Base-by-base conservation (phyloP, 1,140 invertebrate genomes). In the Pararge aegeria region DNA sequence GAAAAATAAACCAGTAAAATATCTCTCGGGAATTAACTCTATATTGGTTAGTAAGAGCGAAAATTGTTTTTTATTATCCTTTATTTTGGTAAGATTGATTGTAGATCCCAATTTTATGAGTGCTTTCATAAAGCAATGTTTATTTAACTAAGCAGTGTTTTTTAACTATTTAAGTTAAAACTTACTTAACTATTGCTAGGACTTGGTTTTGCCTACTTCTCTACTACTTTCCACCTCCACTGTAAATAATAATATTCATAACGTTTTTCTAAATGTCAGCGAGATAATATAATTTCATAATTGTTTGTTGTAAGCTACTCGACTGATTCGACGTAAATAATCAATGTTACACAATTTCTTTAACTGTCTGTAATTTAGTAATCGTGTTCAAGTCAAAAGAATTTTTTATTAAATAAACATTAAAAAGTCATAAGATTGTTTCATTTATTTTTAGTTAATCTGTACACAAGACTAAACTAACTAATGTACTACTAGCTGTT, bases 371-470 rank as follows among this genome's bases (percentile, higher is more conserved):
- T 89, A 87, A 85, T 83, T 87, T 89, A 89, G 86, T 84, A 77
- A 89, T 83, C 84, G 86, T 89, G 86, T 89, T 89, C 86, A 87
- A 89, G 83, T 89, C 83, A 83, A 87, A 89, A 87, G 78, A 87
- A 75, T 83, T 89, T 87, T 88, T 87, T 89, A 89, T 85, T 81
- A 87, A 88, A 86, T 86, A 89, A 89, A 86, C 67, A 71, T 59
- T 67, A 78, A 83, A 86, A 82, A 61, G 62, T 55, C 58, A 48
- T 62, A 64, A 57, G 40, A 56, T 69, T 44, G 63, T 59, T 68
- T 63, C 37, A 64, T 68, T 68, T 24, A 10, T 6, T 24, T 19
- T 24, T 48, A 27, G 19, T 24, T 24, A 24, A 24, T 24, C n/a
- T 24, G 24, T 24, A 24, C 2, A 24, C 3, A 24, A 24, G 24